A percentile compares a stretch with the other conserved stretches of the same genome.
Evolutionary conservation across 2,113 vertebrate species (phyloP).

Genomic region (Plestiodon gilberti): DNA sequence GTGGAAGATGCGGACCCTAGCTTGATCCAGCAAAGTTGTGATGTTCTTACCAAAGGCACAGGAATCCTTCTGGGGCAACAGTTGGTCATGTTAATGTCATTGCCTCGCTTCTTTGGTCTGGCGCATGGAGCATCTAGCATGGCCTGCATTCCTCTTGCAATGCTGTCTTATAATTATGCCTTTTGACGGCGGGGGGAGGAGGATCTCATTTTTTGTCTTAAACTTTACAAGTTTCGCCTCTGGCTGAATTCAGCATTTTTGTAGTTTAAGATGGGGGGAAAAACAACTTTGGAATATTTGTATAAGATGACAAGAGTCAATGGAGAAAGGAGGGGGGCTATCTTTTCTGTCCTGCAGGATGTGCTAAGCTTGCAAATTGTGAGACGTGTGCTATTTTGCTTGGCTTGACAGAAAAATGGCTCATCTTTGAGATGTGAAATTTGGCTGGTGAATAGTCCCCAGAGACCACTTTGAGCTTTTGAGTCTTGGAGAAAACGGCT

Average conservation of each 20-base stretch:
- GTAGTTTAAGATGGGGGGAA: neutral
- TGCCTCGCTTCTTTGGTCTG: too few relatives aligned
- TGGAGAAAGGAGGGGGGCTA: neutral
- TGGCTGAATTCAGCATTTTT: neutral
- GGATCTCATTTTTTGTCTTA: neutral
- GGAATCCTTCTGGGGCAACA: neutral
- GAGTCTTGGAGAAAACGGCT: conserved; percentile 1
- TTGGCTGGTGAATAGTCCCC: conserved; percentile 8
- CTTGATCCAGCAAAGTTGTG: neutral
- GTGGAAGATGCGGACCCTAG: neutral
- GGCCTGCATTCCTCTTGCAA: neutral
- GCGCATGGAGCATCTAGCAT: neutral
- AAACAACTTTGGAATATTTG: neutral
- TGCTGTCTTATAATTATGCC: neutral
- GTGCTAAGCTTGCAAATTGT: neutral
- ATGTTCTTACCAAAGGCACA: neutral
- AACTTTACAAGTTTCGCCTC: neutral
- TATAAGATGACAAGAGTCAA: neutral
- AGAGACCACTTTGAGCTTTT: neutral
- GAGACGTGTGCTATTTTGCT: neutral
- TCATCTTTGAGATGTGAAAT: neutral
- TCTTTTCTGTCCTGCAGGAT: neutral
- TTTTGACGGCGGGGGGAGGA: neutral
- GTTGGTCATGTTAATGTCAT: too few relatives aligned
- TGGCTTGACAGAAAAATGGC: conserved; percentile 8